Evolutionary conservation across 1,140 invertebrate species (phyloP), one percentile per base, ranked within the genome.

Genomic region (Lethocerus indicus): DNA sequence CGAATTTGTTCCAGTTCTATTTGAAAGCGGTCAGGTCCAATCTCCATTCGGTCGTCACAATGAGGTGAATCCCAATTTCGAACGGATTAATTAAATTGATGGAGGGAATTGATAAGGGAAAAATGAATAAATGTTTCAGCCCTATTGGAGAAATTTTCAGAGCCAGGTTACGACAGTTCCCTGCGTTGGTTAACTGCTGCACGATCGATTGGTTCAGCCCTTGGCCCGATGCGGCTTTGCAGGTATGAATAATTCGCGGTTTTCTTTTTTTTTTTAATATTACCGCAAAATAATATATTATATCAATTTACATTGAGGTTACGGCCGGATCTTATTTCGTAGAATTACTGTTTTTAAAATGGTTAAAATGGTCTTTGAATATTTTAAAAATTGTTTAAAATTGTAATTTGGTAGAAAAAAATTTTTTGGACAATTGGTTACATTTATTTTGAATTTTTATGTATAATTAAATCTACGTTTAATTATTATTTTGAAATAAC

Each of bases 131-230:
- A n/a, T n/a, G n/a, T 23, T 47, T 65, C 65, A 81, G 77, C 53
- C 79, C 80, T 1, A 76, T 81, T 50, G 77, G 79, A 12, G 75
- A 78, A 53, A 62, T 70, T 23, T 80, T 82, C 60, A 66, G 79
- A 37, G 71, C 71, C 42, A 64, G 78, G 45, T 65, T 83, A 16
- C 64, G 79, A 37, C 79, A 81, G 61, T 84, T 83, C 60, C 80
- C 80, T 0, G 80, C 79, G 0, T 62, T 84, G 27, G 74, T 83
- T 14, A 83, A 81, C 58, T 81, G 77, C 55, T 82, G 78, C 58
- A 82, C 80, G 0, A 83, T 84, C 51, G 78, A 84, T 62, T 83
- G 79, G 78, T 83, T 81, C 60, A 12, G 67, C 56, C 67, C 72
- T 12, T 79, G 78, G 78, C 77, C 78, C 2, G 67, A 74, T 35